phyloP scores from a whole-genome alignment of 2,888 invertebrate genomes.

The Polydrusus cervinus region DNA sequence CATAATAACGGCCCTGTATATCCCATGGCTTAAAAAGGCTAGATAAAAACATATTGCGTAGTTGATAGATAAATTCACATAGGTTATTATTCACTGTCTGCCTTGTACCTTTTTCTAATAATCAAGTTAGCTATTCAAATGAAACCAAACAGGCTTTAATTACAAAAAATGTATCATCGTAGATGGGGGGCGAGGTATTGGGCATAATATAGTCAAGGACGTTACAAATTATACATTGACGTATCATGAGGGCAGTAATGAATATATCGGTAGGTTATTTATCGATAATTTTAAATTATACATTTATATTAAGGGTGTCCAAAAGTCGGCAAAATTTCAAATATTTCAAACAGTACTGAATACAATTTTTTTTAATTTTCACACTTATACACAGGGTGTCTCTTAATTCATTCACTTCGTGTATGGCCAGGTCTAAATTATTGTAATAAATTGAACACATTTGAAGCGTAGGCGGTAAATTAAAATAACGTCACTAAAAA shows the following conservation, averaged over 20 bases:
- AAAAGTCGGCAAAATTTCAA: too few relatives aligned
- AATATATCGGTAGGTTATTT: neutral
- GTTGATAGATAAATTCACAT: conserved; percentile 39
- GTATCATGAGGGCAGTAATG: conserved; percentile 6
- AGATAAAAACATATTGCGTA: conserved; percentile 41
- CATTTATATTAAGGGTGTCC: too few relatives aligned
- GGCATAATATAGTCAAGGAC: conserved; percentile 51
- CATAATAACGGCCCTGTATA: neutral
- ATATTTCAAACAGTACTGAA: too few relatives aligned
- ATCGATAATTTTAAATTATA: too few relatives aligned
- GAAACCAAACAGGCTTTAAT: conserved; percentile 51
- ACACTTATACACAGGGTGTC: too few relatives aligned
- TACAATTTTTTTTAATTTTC: too few relatives aligned
- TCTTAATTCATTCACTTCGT: too few relatives aligned
- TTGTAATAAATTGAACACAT: too few relatives aligned
- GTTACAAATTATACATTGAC: conserved; percentile 48
- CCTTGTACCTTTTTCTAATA: conserved; percentile 52
- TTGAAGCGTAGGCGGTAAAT: too few relatives aligned
- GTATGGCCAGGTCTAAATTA: too few relatives aligned
- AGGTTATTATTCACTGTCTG: conserved; percentile 49
- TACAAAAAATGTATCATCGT: conserved; percentile 37
- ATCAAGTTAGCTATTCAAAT: conserved; percentile 53
- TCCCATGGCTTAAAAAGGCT: conserved; percentile 19
- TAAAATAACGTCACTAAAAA: too few relatives aligned
- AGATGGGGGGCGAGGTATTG: conserved; percentile 43